Evolutionary conservation across 2,113 vertebrate species (phyloP), one percentile per base, ranked within the genome.

Genomic region (Phalacrocorax aristotelis): DNA sequence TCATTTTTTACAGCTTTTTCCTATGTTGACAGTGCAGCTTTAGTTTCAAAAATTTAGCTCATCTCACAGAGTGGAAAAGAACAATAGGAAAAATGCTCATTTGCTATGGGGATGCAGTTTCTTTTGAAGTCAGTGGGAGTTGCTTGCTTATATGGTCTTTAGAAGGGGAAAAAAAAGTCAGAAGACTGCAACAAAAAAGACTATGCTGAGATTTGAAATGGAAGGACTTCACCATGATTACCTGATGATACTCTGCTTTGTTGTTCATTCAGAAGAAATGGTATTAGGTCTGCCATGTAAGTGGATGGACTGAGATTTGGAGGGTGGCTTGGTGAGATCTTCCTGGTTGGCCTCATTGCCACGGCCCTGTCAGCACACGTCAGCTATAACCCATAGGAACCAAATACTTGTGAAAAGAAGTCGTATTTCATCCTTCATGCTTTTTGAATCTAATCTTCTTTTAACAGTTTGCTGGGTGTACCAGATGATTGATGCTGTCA

Each of bases 401-500:
- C 46, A 82, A 91, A 84, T 71, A 64, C 57, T 77, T 86, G 25
- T 66, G 93, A 70, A 94, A 95, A 87, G 32, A 90, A 87, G 57
- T 91, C 20, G 0, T 85, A 70, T 91, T 93, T 89, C 89, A 85
- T 93, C 81, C 54, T 84, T 81, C 57, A 17, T 82, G 36, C 48
- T 87, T 95, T 95, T 79, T 82, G 65, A 89, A 76, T 74, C 40
- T 77, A 62, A 77, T 80, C 61, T 11, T 87, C 13, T 83, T 95
- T 87, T 69, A 91, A 54, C 77, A 70, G 34, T 77, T 89, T 83
- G 10, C 34, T 91, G 68, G 15, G 19, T 80, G 34, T 69, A 86
- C 54, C 29, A 80, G 78, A 42, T 94, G 93, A 97, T 83, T 78
- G 90, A 93, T 96, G 76, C 64, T 94, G 88, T 95, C 87, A 85